Evolutionary conservation across 2,797 vertebrate species (phyloP).

Genomic region (Picus viridis): DNA sequence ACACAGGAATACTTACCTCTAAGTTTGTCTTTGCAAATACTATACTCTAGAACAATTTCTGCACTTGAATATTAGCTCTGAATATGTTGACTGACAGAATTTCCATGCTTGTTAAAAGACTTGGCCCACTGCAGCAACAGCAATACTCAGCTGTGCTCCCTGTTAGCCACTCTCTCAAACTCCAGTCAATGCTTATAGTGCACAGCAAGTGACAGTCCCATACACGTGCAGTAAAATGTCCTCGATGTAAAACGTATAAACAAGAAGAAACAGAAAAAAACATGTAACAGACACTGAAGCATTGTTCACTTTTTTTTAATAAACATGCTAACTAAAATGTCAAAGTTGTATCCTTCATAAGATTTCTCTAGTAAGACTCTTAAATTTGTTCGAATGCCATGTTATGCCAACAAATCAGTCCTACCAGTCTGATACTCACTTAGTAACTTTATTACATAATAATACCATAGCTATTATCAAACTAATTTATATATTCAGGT

Average conservation of each 20-base stretch:
- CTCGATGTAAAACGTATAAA: not conserved
- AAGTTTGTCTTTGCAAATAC: not conserved
- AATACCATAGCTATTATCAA: not conserved
- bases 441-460: not conserved
- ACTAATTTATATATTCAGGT: not conserved
- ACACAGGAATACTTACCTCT: not conserved
- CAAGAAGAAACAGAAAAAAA: not conserved
- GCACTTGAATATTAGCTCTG: not conserved
- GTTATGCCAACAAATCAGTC: not conserved
- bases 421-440: not conserved
- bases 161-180: not conserved
- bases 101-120: not conserved
- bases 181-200: not conserved
- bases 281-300: constrained; percentile 4
- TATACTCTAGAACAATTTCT: not conserved
- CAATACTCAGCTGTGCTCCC: not conserved
- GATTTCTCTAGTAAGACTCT: not conserved
- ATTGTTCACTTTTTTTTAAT: not conserved
- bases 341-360: not conserved
- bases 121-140: not conserved
- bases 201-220: not conserved
- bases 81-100: not conserved
- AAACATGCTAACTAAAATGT: not conserved
- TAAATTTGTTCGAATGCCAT: not conserved
- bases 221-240: not conserved